These are phyloP conservation scores for Eurypyga helias DNA, from an alignment of 2,113 vertebrate species.

Conservation along the genomic window DNA sequence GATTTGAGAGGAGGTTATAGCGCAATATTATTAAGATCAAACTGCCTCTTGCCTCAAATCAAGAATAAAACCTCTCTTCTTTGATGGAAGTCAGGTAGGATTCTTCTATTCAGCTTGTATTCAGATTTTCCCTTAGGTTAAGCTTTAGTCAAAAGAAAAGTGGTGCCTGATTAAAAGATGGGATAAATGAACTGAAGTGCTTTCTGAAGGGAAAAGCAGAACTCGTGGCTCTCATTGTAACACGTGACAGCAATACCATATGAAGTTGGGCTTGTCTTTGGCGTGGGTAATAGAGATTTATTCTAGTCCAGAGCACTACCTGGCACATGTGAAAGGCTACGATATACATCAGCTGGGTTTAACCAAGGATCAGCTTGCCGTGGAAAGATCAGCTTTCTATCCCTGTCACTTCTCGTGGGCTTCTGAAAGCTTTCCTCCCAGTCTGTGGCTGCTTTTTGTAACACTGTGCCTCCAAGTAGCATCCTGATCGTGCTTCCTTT, in stretches of 20 bases:
- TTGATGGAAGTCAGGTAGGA: background rate
- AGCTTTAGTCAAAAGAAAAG: conserved; percentile 26
- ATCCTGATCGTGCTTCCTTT: background rate
- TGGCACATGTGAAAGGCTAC: background rate
- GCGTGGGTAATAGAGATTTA: background rate
- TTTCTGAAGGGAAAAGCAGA: background rate
- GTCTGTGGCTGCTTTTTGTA: conserved; percentile 20
- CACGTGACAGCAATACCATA: background rate
- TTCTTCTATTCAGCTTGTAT: background rate
- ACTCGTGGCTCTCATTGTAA: background rate
- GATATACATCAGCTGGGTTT: background rate
- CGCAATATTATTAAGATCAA: background rate
- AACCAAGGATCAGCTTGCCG: background rate
- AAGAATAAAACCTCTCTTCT: background rate
- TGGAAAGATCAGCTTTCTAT: background rate
- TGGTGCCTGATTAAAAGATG: conserved; percentile 19
- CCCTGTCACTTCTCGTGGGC: background rate
- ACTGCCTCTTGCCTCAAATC: background rate
- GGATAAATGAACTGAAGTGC: background rate
- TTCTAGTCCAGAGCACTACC: background rate
- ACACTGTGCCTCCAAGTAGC: background rate
- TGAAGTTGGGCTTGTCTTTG: background rate
- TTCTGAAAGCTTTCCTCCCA: conserved; percentile 9
- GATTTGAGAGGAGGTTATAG: conserved; percentile 27
- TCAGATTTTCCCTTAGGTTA: conserved; percentile 16